A percentile compares a stretch with the other conserved stretches of the same genome.
Conservation (phyloP, 2,888 invertebrate species). For the Volucella bombylans region DNA sequence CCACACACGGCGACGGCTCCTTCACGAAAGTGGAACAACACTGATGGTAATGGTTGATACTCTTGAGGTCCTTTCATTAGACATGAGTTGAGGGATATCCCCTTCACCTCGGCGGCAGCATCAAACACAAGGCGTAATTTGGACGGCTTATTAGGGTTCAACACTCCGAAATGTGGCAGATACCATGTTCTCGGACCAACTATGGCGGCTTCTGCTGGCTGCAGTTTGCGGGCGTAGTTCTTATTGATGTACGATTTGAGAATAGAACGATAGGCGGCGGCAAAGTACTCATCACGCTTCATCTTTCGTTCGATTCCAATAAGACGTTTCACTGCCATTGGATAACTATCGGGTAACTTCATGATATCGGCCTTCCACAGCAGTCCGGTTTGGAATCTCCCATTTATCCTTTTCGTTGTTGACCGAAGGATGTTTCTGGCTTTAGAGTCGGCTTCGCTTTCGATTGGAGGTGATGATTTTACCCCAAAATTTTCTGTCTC, state of each 20-base stretch:
- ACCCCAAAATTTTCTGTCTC: conserved; percentile 37
- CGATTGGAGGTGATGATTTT: neutral
- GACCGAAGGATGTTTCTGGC: too few relatives aligned
- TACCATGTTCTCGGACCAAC: conserved; percentile 65
- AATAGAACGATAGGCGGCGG: conserved; percentile 40
- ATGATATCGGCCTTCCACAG: conserved; percentile 29
- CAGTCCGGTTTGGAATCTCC: too few relatives aligned
- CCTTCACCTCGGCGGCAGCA: conserved; percentile 73
- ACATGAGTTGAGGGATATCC: too few relatives aligned
- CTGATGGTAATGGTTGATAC: too few relatives aligned
- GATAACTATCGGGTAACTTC: conserved; percentile 42
- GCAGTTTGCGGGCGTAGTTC: conserved; percentile 52
- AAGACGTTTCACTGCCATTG: conserved; percentile 70
- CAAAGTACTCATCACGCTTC: conserved; percentile 50
- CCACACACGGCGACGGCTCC: conserved; percentile 56
- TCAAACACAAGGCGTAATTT: conserved; percentile 76
- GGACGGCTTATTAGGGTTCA: conserved; percentile 74
- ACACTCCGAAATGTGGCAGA: conserved; percentile 75
- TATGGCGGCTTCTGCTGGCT: too few relatives aligned
- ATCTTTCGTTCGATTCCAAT: conserved; percentile 66
- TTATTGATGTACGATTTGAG: conserved; percentile 62
- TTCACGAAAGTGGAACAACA: neutral
- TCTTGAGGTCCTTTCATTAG: too few relatives aligned
- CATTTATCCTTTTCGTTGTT: too few relatives aligned
- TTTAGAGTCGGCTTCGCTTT: too few relatives aligned